These are phyloP conservation scores for Coptodon rendalli DNA, from an alignment of 2,113 vertebrate genomes.

Conservation along the genomic window DNA sequence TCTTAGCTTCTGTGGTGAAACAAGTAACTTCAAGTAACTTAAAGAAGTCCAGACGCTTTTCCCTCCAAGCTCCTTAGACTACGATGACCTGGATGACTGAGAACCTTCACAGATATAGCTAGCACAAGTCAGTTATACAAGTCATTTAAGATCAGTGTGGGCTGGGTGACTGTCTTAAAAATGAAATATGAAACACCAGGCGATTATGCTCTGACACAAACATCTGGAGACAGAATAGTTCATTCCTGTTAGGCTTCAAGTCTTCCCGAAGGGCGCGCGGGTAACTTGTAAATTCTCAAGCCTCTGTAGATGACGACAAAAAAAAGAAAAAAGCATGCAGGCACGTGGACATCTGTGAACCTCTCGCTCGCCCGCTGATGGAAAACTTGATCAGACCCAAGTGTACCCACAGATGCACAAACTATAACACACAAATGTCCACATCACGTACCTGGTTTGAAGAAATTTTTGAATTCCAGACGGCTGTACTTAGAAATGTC, in stretches of 20 bases:
- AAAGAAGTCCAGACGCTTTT: rapidly evolving
- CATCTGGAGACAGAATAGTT: background rate
- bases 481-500: background rate
- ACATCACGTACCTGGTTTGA: background rate
- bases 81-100: too few relatives aligned
- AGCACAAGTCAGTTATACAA: background rate
- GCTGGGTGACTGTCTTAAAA: background rate
- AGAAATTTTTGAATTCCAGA: background rate
- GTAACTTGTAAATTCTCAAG: background rate
- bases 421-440: background rate
- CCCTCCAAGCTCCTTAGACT: background rate
- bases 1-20: background rate
- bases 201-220: background rate
- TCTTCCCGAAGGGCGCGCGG: rapidly evolving
- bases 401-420: background rate
- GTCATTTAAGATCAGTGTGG: background rate
- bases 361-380: rapidly evolving
- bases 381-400: background rate
- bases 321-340: background rate
- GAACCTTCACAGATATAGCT: too few relatives aligned
- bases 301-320: rapidly evolving
- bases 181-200: background rate
- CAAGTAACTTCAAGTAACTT: background rate
- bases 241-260: background rate
- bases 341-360: background rate